A percentile compares a stretch with the other conserved stretches of the same genome.
phyloP scores from a whole-genome alignment of 1,140 invertebrate species.

The Eufriesea mexicana region DNA sequence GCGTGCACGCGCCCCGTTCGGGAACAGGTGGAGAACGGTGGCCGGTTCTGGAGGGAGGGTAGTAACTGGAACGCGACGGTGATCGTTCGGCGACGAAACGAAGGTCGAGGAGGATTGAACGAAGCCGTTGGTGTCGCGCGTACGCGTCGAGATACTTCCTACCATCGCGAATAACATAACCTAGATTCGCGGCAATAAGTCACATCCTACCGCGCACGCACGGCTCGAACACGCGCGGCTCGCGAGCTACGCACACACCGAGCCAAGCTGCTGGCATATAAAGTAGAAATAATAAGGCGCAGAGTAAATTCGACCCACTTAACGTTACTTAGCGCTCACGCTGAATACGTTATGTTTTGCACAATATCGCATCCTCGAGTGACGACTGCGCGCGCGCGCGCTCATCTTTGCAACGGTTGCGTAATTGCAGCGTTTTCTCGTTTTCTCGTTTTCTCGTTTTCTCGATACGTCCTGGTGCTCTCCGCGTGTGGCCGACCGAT shows the following conservation, averaged over 20 bases:
- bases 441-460: not conserved
- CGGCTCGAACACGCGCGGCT: slow-evolving; percentile 34
- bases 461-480: too few species aligned
- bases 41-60: too few species aligned
- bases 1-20: too few species aligned
- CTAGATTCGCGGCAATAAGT: slow-evolving; percentile 80
- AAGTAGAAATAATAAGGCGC: slow-evolving; percentile 82
- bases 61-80: too few species aligned
- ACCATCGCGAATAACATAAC: slow-evolving; percentile 77
- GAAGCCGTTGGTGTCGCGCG: not conserved
- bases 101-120: not conserved
- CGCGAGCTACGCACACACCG: slow-evolving; percentile 57
- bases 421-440: slow-evolving; percentile 52
- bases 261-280: slow-evolving; percentile 75
- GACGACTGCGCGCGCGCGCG: slow-evolving; percentile 45
- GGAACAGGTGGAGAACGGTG: not conserved
- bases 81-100: not conserved
- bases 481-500: too few species aligned
- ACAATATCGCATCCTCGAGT: slow-evolving; percentile 77
- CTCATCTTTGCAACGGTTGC: slow-evolving; percentile 66
- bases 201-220: slow-evolving; percentile 75
- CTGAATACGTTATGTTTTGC: slow-evolving; percentile 82
- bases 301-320: slow-evolving; percentile 82
- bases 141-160: slow-evolving; percentile 50
- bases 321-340: slow-evolving; percentile 81